Percentiles rank a stretch among this genome's conserved stretches.
These are phyloP conservation scores for Theonella swinhoei DNA, from an alignment of 37 sponge, comb jelly and placozoan genomes.

Conservation along the genomic window DNA sequence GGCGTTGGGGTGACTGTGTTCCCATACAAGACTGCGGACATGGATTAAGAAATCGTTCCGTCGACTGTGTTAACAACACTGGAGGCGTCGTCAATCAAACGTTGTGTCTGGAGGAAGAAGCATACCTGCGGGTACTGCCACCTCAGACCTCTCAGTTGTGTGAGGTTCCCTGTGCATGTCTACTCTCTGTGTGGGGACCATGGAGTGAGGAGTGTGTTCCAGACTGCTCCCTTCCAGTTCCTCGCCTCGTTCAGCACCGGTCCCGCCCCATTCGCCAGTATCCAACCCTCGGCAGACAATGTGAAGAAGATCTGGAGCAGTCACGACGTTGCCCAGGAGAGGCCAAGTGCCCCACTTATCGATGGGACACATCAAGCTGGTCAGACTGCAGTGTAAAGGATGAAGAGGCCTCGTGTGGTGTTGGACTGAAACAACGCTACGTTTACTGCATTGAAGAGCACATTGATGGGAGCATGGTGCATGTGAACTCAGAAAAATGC, in stretches of 20 bases:
- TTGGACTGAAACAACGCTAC: constrained; percentile 12
- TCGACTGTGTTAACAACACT: constrained; percentile 18
- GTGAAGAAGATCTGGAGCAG: neutral
- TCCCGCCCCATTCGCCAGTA: constrained; percentile 8
- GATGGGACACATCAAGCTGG: constrained; percentile 42
- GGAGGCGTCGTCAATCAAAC: neutral
- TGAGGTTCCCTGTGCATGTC: constrained; percentile 30
- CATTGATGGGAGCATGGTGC: neutral
- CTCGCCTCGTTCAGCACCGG: neutral
- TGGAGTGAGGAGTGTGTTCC: neutral
- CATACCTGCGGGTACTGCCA: constrained; percentile 16
- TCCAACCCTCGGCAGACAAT: constrained; percentile 3
- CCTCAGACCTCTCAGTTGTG: constrained; percentile 5
- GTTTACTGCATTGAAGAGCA: constrained; percentile 34
- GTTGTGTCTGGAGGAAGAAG: constrained; percentile 19
- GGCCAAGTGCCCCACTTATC: constrained; percentile 13
- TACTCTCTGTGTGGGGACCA: constrained; percentile 17
- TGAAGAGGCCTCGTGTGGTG: constrained; percentile 24
- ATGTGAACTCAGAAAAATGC: neutral
- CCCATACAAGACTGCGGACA: constrained; percentile 12
- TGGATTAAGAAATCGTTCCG: constrained; percentile 14
- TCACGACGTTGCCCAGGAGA: neutral
- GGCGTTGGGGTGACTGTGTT: constrained; percentile 9
- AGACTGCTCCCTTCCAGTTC: neutral
- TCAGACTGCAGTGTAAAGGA: constrained; percentile 3